Conservation (phyloP, 2,113 vertebrate species). For the Centropus bengalensis region DNA sequence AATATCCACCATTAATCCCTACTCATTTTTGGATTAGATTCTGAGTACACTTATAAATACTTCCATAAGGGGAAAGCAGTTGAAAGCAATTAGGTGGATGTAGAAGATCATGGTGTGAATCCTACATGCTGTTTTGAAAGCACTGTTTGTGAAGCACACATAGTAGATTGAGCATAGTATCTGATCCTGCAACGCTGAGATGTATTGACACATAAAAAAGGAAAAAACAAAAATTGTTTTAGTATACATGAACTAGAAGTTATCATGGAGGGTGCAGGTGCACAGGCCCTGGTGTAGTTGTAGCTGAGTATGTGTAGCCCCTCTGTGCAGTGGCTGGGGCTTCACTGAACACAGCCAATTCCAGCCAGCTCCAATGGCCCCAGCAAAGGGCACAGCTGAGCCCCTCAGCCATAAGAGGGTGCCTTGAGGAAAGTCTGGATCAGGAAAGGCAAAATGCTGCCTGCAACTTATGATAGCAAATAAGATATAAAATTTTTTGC, state of each 20-base stretch:
- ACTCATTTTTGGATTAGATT: background rate
- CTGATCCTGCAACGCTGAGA: background rate
- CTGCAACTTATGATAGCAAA: accelerated
- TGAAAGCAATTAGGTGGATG: background rate
- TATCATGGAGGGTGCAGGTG: accelerated
- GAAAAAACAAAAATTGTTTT: background rate
- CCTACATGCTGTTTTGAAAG: background rate
- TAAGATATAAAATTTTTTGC: background rate
- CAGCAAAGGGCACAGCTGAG: background rate
- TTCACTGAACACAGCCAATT: accelerated
- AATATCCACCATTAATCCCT: background rate
- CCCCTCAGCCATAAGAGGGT: background rate
- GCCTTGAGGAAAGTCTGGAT: background rate
- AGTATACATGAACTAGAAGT: background rate
- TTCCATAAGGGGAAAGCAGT: background rate
- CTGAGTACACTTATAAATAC: background rate
- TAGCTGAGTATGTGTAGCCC: accelerated
- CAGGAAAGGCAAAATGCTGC: background rate
- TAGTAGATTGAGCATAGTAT: background rate
- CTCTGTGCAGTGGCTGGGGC: accelerated
- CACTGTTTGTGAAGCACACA: background rate
- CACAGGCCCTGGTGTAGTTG: accelerated
- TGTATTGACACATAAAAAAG: background rate
- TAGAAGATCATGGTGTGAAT: background rate
- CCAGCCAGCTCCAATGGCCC: background rate